Evolutionary conservation across 2,797 vertebrate species (phyloP), one percentile per base, ranked within the genome.

Genomic region (Leptodactylus fallax): DNA sequence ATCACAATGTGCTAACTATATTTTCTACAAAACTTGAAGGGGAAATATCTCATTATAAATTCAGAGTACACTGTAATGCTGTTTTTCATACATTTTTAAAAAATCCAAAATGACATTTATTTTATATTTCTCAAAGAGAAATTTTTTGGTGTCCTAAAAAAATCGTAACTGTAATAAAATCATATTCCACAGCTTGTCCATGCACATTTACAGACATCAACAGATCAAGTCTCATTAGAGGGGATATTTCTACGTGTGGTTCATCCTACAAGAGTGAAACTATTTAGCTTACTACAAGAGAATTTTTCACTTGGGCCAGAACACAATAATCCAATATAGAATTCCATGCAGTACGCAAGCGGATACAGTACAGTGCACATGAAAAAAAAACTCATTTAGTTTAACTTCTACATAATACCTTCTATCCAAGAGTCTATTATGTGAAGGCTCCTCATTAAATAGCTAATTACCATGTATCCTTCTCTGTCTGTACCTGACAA

Each of bases 391-490:
- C 85, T 71, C 56, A 83, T 89, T 89, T 89, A 65, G 67, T 69
- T 86, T 78, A 83, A 83, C 63, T 86, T 83, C 79, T 83, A 74
- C 86, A 77, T 53, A 86, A 83, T 89, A 89, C 88, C 88, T 86
- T 87, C 71, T 60, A 89, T 89, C 87, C 93, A 90, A 92, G 93
- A 93, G 93, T 90, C 92, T 91, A 94, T 95, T 95, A 92, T 92
- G 93, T 92, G 87, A 81, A 89, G 91, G 89, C 90, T 94, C 91
- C 94, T 95, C 94, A 95, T 95, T 95, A 94, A 90, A 90, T 91
- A 92, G 93, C 95, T 95, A 94, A 95, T 95, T 95, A 94, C 91
- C 91, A 94, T 90, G 93, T 88, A 93, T 93, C 94, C 92, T 93
- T 92, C 92, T 72, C 93, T 93, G 94, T 65, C 91, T 92, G 92